A percentile compares a stretch with the other conserved stretches of the same genome.
phyloP scores from a whole-genome alignment of 2,113 vertebrate genomes.

The Laticauda laticaudata region DNA sequence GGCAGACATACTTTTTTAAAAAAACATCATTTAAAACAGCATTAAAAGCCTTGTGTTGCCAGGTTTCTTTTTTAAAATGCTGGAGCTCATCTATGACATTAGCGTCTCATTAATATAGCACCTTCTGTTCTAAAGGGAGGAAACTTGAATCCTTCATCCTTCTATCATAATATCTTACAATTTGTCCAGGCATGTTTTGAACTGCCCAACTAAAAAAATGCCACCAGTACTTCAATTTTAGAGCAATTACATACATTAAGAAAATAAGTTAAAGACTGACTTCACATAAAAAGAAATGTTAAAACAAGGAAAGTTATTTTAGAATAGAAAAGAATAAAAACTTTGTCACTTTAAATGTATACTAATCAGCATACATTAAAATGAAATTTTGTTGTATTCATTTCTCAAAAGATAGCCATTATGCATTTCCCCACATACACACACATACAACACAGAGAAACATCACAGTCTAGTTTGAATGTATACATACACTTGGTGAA shows the following conservation, averaged over 20 bases:
- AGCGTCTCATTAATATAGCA: conserved; percentile 3
- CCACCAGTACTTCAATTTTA: neutral
- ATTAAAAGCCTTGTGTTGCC: conserved; percentile 5
- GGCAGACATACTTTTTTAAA: neutral
- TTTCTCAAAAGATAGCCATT: too few species aligned
- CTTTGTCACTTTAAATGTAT: too few species aligned
- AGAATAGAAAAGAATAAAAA: too few species aligned
- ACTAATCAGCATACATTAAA: too few species aligned
- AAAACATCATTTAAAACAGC: conserved; percentile 1
- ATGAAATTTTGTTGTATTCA: too few species aligned
- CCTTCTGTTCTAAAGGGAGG: conserved; percentile 1
- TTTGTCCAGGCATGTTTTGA: neutral
- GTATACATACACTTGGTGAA: too few species aligned
- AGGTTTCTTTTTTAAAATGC: conserved; percentile 17
- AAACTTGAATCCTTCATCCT: neutral
- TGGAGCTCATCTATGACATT: conserved; percentile 14
- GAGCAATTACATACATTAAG: conserved; percentile 1
- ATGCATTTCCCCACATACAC: too few species aligned
- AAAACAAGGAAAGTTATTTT: neutral
- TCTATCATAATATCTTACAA: neutral
- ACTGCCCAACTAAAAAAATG: neutral
- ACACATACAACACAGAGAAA: too few species aligned
- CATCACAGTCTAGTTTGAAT: too few species aligned
- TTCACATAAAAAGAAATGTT: neutral
- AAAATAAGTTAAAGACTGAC: neutral